Percentiles rank a stretch among this genome's conserved stretches.
Evolutionary conservation across 2,113 vertebrate genomes (phyloP).

Genomic region (Ameiurus melas): DNA sequence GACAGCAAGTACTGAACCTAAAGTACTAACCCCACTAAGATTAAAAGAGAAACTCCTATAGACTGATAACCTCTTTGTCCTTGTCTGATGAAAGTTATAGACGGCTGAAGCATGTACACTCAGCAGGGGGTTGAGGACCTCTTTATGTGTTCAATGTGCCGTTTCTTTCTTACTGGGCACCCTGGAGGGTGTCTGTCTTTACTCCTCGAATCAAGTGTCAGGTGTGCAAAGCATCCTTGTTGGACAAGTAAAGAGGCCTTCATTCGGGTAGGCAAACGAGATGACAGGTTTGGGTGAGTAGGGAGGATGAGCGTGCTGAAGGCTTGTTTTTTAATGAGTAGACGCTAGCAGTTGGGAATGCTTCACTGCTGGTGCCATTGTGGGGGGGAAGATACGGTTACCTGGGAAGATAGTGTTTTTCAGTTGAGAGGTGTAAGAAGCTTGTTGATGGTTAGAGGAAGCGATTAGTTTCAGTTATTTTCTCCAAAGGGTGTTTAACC

Average conservation of each 20-base stretch:
- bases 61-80: constrained; percentile 33
- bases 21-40: background rate
- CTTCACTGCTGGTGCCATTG: background rate
- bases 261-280: background rate
- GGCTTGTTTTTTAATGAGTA: constrained; percentile 34
- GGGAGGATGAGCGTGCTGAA: constrained; percentile 24
- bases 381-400: constrained; percentile 1
- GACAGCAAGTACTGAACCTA: background rate
- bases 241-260: constrained; percentile 8
- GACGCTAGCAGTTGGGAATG: constrained; percentile 1
- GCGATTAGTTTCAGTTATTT: no score
- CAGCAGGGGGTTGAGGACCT: constrained; percentile 38
- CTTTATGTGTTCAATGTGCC: constrained; percentile 22
- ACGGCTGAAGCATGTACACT: background rate
- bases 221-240: constrained; percentile 30
- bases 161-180: constrained; percentile 25
- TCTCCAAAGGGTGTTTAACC: no score
- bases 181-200: constrained; percentile 29
- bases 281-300: constrained; percentile 11
- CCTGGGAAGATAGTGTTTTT: background rate
- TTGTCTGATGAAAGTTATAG: constrained; percentile 24
- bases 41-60: constrained; percentile 1
- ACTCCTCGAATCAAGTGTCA: constrained; percentile 20
- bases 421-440: no score
- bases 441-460: no score